Percentiles rank a stretch among this genome's conserved stretches.
These are phyloP conservation scores for Escarpia spicata DNA, from an alignment of 2,888 invertebrate species.

Conservation along the genomic window DNA sequence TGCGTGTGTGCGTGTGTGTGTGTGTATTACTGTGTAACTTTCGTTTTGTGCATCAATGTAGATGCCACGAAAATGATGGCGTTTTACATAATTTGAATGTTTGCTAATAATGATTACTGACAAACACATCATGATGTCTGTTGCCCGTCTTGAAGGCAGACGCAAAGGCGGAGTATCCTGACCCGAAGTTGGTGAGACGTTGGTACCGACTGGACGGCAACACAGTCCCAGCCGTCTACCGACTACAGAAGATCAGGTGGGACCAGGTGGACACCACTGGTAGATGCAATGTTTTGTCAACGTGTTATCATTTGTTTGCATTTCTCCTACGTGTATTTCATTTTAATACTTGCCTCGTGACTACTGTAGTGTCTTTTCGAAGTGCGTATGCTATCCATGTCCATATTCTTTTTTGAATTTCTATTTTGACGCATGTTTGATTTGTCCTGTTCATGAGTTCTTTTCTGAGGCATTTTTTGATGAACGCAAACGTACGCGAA, in stretches of 20 bases:
- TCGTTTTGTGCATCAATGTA: too few species aligned
- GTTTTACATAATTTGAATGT: background rate
- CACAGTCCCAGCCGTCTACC: constrained; percentile 32
- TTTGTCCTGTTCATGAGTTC: too few species aligned
- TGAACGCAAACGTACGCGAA: too few species aligned
- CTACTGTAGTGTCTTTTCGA: too few species aligned
- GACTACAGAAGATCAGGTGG: constrained; percentile 40
- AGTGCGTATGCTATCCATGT: too few species aligned
- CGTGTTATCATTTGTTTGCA: background rate
- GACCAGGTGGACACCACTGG: background rate
- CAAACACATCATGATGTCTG: background rate
- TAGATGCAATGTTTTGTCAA: background rate
- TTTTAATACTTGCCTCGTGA: too few species aligned
- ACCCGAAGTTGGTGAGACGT: constrained; percentile 30
- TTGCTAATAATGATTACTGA: background rate
- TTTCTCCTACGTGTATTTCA: background rate
- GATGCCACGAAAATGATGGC: background rate
- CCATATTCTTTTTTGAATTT: too few species aligned
- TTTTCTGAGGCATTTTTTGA: too few species aligned
- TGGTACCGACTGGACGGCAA: constrained; percentile 41
- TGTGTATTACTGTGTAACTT: too few species aligned
- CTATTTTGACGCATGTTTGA: too few species aligned
- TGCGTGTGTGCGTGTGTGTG: too few species aligned
- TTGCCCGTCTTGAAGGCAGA: constrained; percentile 13
- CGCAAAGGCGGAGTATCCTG: constrained; percentile 23